A percentile compares a stretch with the other conserved stretches of the same genome.
phyloP scores from a whole-genome alignment of 2,888 invertebrate species.

The Creontiades dilutus region DNA sequence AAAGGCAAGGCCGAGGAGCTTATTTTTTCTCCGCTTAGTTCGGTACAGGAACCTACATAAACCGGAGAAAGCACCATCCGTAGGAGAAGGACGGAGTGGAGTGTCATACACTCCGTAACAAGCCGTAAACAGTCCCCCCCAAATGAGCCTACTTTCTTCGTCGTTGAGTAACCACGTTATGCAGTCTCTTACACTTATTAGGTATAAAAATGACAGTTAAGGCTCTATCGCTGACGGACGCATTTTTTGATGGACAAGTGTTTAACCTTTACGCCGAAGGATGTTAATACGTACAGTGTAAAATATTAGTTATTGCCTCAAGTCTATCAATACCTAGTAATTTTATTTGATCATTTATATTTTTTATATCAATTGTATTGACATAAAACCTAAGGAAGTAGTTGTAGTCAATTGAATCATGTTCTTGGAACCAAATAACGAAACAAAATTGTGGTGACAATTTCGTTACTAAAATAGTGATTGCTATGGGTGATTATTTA shows the following conservation, averaged over 20 bases:
- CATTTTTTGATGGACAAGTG: not conserved
- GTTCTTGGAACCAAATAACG: no score
- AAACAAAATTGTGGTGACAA: no score
- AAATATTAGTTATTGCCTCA: no score
- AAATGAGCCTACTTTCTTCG: slow-evolving; percentile 26
- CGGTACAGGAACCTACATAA: not conserved
- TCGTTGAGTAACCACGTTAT: slow-evolving; percentile 27
- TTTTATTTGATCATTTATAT: no score
- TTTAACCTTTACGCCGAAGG: not conserved
- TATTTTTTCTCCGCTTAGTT: not conserved
- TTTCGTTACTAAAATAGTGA: no score
- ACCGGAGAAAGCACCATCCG: not conserved
- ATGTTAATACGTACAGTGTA: no score
- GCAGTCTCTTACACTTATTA: not conserved
- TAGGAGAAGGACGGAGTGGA: not conserved
- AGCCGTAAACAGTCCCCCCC: slow-evolving; percentile 1
- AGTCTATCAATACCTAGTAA: no score
- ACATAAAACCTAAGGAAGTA: no score
- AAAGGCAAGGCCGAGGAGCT: not conserved
- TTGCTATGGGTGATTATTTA: no score
- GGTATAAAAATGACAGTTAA: not conserved
- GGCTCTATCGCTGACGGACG: no score
- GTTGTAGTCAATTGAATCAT: no score
- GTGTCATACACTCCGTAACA: slow-evolving; percentile 30
- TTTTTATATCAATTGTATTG: no score